A percentile compares a stretch with the other conserved stretches of the same genome.
These are phyloP conservation scores for Drosophila tripunctata DNA, from an alignment of 2,888 invertebrate genomes.

Conservation along the genomic window DNA sequence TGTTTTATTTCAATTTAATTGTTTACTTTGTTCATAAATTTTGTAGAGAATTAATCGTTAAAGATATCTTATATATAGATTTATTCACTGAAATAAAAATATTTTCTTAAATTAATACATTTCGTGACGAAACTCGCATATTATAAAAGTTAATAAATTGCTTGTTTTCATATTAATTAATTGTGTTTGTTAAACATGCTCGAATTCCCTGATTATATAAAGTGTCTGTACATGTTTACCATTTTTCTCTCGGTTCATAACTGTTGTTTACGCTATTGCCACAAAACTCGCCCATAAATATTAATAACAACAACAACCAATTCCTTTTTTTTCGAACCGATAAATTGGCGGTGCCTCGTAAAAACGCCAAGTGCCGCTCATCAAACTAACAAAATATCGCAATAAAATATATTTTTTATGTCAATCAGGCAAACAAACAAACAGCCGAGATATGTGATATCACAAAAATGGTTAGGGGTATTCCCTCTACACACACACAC, in stretches of 20 bases:
- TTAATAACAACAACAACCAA: constrained; percentile 25
- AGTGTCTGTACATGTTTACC: constrained; percentile 16
- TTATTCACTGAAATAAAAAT: too few relatives aligned
- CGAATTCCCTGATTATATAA: constrained; percentile 15
- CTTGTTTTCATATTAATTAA: not conserved
- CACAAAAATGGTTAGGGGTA: not conserved
- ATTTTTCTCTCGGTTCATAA: constrained; percentile 38
- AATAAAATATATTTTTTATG: constrained; percentile 68
- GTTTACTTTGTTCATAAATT: not conserved
- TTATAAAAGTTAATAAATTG: not conserved
- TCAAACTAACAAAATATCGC: constrained; percentile 73
- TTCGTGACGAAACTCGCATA: not conserved
- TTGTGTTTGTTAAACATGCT: not conserved
- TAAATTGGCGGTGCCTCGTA: constrained; percentile 66
- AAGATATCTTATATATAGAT: too few relatives aligned
- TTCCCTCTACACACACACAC: constrained; percentile 4
- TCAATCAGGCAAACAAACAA: constrained; percentile 69
- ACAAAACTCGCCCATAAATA: constrained; percentile 67
- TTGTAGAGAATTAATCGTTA: too few relatives aligned
- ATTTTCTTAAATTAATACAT: not conserved
- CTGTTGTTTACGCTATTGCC: constrained; percentile 63
- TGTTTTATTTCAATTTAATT: constrained; percentile 4
- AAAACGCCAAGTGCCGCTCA: constrained; percentile 57
- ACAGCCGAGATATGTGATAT: constrained; percentile 34
- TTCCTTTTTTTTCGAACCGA: constrained; percentile 30